Percentiles rank a stretch among this genome's conserved stretches.
Conservation (phyloP, 2,888 invertebrate species). For the Carabus problematicus region DNA sequence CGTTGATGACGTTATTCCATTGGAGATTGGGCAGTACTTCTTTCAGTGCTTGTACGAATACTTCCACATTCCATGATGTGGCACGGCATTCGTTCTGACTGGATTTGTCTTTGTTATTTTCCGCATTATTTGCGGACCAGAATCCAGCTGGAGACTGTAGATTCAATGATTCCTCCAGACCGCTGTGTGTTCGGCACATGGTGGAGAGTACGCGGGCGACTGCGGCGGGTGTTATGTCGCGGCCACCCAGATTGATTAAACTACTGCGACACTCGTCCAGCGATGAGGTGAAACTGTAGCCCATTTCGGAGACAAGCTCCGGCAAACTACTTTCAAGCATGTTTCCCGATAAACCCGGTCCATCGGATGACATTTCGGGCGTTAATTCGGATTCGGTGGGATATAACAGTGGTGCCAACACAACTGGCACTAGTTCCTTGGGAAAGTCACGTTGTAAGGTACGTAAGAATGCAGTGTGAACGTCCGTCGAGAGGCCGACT, state of each 20-base stretch:
- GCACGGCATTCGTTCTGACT: conserved; percentile 53
- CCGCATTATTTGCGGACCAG: conserved; percentile 61
- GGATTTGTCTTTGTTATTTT: conserved; percentile 53
- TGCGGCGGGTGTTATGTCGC: conserved; percentile 82
- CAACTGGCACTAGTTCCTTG: conserved; percentile 85
- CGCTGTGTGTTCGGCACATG: conserved; percentile 85
- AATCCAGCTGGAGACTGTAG: conserved; percentile 71
- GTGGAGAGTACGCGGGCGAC: conserved; percentile 86
- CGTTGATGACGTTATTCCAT: conserved; percentile 92
- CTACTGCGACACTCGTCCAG: conserved; percentile 88
- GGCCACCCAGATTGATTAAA: conserved; percentile 79
- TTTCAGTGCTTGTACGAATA: conserved; percentile 90
- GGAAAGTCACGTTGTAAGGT: conserved; percentile 88
- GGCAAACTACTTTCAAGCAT: conserved; percentile 81
- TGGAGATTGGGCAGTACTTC: conserved; percentile 85
- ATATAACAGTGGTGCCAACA: conserved; percentile 87
- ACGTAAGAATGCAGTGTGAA: conserved; percentile 81
- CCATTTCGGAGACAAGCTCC: conserved; percentile 90
- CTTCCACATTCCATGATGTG: conserved; percentile 90
- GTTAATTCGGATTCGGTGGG: conserved; percentile 76
- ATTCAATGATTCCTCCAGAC: conserved; percentile 68
- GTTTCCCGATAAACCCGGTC: conserved; percentile 65
- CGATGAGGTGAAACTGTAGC: conserved; percentile 85
- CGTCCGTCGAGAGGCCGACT: conserved; percentile 72
- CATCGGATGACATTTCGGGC: conserved; percentile 69